Conservation (phyloP, 2,888 invertebrate species). For the Eledone cirrhosa region DNA sequence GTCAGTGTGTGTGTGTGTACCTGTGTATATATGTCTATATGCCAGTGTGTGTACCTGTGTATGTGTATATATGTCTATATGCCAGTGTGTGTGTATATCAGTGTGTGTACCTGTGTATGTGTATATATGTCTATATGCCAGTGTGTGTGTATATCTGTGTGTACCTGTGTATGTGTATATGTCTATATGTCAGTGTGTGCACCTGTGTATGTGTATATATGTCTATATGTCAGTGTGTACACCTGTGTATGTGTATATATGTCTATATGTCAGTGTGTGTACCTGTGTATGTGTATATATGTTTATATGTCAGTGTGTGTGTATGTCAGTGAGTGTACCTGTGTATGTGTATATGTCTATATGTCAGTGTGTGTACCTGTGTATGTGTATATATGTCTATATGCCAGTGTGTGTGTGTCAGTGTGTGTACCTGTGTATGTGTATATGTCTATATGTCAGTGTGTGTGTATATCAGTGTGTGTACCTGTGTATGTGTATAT, state of each 20-base stretch:
- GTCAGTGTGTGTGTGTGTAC: not conserved
- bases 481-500: not conserved
- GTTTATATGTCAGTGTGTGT: slow-evolving; percentile 10
- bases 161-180: not conserved
- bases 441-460: too few species aligned
- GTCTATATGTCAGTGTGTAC: too few species aligned
- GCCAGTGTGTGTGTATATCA: not conserved
- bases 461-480: too few species aligned
- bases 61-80: not conserved
- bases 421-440: not conserved
- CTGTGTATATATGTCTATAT: not conserved
- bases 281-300: slow-evolving; percentile 22
- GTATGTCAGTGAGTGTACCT: too few species aligned
- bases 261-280: slow-evolving; percentile 20
- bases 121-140: not conserved
- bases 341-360: too few species aligned
- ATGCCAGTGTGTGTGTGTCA: slow-evolving; percentile 4
- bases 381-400: slow-evolving; percentile 26
- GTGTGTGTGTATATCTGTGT: not conserved
- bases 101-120: too few species aligned
- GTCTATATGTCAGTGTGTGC: too few species aligned
- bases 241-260: not conserved
- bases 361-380: slow-evolving; percentile 4
- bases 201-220: too few species aligned
- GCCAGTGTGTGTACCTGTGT: too few species aligned